Evolutionary conservation across 2,888 invertebrate genomes (phyloP).

Genomic region (Tillus elongatus): DNA sequence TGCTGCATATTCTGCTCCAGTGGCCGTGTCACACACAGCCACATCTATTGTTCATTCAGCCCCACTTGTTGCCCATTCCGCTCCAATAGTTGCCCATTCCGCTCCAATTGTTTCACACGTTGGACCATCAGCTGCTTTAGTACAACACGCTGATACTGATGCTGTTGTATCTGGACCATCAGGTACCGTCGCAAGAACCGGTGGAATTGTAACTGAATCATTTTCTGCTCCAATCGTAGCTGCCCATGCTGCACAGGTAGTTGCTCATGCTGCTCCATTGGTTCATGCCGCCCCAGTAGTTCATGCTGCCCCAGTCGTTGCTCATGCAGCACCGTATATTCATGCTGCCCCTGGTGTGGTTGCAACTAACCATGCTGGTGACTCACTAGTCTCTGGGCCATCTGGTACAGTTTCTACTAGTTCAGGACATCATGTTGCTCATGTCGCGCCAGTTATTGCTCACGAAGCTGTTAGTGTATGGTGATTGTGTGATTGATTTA

Average conservation of each 20-base stretch:
- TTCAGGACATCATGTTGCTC: constrained; percentile 4
- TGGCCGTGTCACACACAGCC: constrained; percentile 12
- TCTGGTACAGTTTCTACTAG: background rate
- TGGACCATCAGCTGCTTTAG: background rate
- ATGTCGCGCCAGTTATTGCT: constrained; percentile 1
- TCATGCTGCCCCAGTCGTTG: constrained; percentile 1
- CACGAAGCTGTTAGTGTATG: background rate
- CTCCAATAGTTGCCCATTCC: constrained; percentile 12
- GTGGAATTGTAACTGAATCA: background rate
- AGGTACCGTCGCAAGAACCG: constrained; percentile 3
- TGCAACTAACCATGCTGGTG: background rate
- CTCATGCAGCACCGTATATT: no score
- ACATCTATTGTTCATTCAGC: constrained; percentile 10
- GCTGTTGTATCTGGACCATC: constrained; percentile 2
- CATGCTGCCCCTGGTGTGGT: constrained; percentile 3
- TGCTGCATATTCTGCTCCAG: constrained; percentile 15
- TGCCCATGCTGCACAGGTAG: constrained; percentile 12
- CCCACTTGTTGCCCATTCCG: constrained; percentile 13
- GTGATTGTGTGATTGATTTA: no score
- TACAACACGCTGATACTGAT: constrained; percentile 4
- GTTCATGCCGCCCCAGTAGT: background rate
- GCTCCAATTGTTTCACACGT: constrained; percentile 10
- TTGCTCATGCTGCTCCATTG: constrained; percentile 14
- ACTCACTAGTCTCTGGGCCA: background rate
- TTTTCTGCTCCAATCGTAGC: constrained; percentile 21